phyloP scores from a whole-genome alignment of 2,888 invertebrate species.

The Trissonchulus sp. region DNA sequence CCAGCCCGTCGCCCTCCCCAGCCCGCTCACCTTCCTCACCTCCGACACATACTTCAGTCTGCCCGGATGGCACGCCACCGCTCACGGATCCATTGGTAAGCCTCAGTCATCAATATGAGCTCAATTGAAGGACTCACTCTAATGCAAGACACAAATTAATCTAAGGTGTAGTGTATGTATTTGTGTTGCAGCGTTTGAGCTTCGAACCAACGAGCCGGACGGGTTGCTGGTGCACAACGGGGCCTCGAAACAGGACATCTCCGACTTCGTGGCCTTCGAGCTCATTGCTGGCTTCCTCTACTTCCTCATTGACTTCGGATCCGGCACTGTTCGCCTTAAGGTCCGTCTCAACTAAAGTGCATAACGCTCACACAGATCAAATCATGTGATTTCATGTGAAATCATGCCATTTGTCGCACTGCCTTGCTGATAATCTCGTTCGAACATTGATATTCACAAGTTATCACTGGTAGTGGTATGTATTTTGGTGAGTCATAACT shows the following conservation, averaged over 20 bases:
- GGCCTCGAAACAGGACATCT: conserved; percentile 37
- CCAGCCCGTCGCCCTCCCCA: conserved; percentile 71
- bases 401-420: too few relatives aligned
- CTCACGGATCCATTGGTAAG: conserved; percentile 66
- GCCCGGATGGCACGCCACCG: conserved; percentile 84
- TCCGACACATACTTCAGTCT: conserved; percentile 80
- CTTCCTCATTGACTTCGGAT: conserved; percentile 82
- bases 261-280: conserved; percentile 91
- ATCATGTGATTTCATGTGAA: too few relatives aligned
- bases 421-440: too few relatives aligned
- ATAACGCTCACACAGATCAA: too few relatives aligned
- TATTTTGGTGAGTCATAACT: too few relatives aligned
- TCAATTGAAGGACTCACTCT: background rate
- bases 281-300: conserved; percentile 86
- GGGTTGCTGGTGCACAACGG: conserved; percentile 60
- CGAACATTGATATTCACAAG: too few relatives aligned
- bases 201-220: conserved; percentile 88
- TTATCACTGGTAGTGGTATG: too few relatives aligned
- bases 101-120: background rate
- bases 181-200: conserved; percentile 73
- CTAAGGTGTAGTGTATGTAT: too few relatives aligned
- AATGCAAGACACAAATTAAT: background rate
- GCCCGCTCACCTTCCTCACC: conserved; percentile 85
- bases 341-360: too few relatives aligned
- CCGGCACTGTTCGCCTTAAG: conserved; percentile 77